Evolutionary conservation across 2,113 vertebrate species (phyloP).

Genomic region (Melospiza georgiana): DNA sequence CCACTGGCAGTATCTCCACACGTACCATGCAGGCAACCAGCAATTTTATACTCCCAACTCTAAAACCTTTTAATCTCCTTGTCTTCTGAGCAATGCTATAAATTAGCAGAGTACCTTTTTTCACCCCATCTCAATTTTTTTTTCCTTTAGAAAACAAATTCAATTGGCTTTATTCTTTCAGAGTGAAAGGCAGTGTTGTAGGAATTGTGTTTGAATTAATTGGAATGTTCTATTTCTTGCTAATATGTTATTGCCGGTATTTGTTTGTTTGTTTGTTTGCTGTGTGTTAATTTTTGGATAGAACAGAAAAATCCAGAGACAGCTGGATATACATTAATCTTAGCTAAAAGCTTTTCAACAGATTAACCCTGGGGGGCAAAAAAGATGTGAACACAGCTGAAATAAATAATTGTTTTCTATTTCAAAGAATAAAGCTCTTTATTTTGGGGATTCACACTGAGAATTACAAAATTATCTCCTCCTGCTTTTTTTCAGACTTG

Average conservation of each 20-base stretch:
- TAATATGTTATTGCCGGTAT: neutral
- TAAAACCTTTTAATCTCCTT: neutral
- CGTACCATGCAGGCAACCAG: accelerated
- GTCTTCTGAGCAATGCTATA: neutral
- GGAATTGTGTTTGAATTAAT: neutral
- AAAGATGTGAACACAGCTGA: constrained; percentile 31
- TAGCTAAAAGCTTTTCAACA: constrained; percentile 43
- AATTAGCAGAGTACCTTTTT: neutral
- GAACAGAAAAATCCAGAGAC: neutral
- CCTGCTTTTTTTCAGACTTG: neutral
- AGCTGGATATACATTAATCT: constrained; percentile 49
- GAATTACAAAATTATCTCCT: neutral
- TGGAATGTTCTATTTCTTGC: neutral
- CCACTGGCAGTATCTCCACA: accelerated
- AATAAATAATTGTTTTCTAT: constrained; percentile 25
- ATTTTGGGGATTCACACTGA: neutral
- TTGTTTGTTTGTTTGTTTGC: neutral
- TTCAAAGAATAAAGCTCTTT: constrained; percentile 10
- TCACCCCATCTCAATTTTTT: no score
- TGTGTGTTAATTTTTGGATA: neutral
- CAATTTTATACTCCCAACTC: neutral
- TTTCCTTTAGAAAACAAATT: neutral
- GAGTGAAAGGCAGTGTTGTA: neutral
- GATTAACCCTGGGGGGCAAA: constrained; percentile 45
- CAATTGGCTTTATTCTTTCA: neutral